Conservation (phyloP, 2,888 invertebrate genomes). For the Luperina testacea region DNA sequence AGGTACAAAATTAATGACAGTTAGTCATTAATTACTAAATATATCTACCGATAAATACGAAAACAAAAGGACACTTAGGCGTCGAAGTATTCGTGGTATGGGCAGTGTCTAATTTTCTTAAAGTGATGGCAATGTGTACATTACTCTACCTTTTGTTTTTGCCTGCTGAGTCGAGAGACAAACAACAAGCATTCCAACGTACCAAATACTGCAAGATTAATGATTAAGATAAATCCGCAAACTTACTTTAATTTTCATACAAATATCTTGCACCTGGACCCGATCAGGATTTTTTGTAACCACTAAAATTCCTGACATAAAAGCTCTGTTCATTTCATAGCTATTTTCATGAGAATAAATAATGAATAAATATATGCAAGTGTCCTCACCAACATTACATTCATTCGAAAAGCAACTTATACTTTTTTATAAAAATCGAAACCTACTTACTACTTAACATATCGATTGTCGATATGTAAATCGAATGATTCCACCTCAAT, state of each 20-base stretch:
- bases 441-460: conserved; percentile 47
- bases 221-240: conserved; percentile 27
- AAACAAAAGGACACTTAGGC: not conserved
- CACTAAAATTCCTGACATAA: conserved; percentile 17
- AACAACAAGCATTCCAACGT: not conserved
- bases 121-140: no score
- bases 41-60: not conserved
- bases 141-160: not conserved
- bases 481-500: conserved; percentile 62
- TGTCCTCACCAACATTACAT: conserved; percentile 5
- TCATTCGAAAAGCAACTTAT: conserved; percentile 33
- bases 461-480: conserved; percentile 65
- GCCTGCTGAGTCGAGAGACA: not conserved
- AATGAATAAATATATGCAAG: conserved; percentile 33
- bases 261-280: conserved; percentile 17
- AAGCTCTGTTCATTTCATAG: conserved; percentile 19
- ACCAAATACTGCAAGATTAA: conserved; percentile 42
- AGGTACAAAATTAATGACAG: no score
- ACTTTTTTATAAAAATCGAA: conserved; percentile 24
- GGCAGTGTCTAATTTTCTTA: not conserved
- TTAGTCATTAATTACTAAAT: not conserved
- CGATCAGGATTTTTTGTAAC: not conserved
- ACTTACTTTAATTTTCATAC: conserved; percentile 21
- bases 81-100: no score
- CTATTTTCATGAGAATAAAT: conserved; percentile 32